phyloP scores from a whole-genome alignment of 2,888 invertebrate species.

The Trichopoda pennipes region DNA sequence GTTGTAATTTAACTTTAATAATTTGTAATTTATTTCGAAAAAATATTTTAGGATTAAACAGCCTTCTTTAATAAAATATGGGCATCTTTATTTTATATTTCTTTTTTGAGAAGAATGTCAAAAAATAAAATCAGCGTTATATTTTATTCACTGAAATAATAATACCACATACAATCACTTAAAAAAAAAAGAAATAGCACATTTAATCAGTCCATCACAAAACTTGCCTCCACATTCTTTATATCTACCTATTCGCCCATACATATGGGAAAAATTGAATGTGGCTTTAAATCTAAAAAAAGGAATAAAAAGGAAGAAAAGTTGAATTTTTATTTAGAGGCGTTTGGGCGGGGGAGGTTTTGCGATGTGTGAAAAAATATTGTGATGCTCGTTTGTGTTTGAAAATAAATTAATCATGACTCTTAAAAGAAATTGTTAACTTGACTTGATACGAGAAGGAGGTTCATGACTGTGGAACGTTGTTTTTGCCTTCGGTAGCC shows the following conservation, averaged over 20 bases:
- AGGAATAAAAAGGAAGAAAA: neutral
- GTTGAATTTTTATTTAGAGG: neutral
- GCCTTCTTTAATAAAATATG: too few relatives aligned
- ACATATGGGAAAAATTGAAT: constrained; percentile 11
- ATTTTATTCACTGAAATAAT: too few relatives aligned
- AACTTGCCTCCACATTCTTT: neutral
- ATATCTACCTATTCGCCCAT: neutral
- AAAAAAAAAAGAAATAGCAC: neutral
- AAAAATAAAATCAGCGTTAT: too few relatives aligned
- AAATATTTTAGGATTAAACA: too few relatives aligned
- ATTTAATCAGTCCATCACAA: neutral
- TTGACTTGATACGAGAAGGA: neutral
- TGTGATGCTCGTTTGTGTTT: neutral
- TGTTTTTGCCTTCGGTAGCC: neutral
- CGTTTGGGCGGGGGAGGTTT: too few relatives aligned
- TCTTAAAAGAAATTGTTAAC: neutral
- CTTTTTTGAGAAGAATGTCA: too few relatives aligned
- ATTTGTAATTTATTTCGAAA: too few relatives aligned
- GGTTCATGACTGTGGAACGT: neutral
- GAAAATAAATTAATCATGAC: neutral
- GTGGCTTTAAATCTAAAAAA: neutral
- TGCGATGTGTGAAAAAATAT: constrained; percentile 35
- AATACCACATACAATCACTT: neutral
- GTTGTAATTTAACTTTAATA: too few relatives aligned
- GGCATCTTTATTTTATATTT: too few relatives aligned